Base-by-base conservation (phyloP, 2,888 invertebrate genomes). In the Reticulitermes lucifugus region DNA sequence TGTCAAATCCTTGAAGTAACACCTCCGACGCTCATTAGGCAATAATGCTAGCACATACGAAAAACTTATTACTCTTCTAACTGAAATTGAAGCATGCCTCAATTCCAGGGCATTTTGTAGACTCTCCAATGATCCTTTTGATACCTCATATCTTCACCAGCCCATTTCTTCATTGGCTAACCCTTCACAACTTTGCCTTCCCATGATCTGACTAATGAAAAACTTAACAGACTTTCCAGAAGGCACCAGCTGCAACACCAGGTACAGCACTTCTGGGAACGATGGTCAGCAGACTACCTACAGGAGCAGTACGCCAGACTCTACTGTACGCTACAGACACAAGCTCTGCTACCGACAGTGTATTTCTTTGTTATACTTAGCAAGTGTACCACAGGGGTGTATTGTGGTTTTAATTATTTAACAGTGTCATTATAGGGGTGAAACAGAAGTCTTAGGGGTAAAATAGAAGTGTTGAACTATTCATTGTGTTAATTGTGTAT, bases 71-170 rank as follows among this genome's bases (percentile, higher is more conserved):
- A 90, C 89, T 1, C 22, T 89, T 7, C 29, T 89, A 25, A 87
- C 87, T 43, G 89, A 89, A 87, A 88, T 90, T 51, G 89, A 90
- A 86, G 88, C 88, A 0, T 87, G 88, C n/a, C 82, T 89, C 0
- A 89, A 90, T 83, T 89, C 35, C 35, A 85, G 89, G 14, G 89
- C 90, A 21, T 65, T 90, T 35, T 35, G 35, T 35, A 82, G 86
- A 0, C 86, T 87, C 18, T 87, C 87, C 82, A 86, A 87, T 59
- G 88, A 88, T 79, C 87, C 87, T 21, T 70, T 84, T 25, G 89
- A 88, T 71, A 70, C 87, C 2, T 14, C 73, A 60, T 70, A 87
- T 0, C 85, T 89, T 89, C 89, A 2, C 89, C 89, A 35, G 35
- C 35, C 4, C 3, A 35, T 35, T 35, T 35, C 4, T 4, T 35